Evolutionary conservation across 2,888 invertebrate genomes (phyloP), one percentile per base, ranked within the genome.

Genomic region (Thelaira solivaga): DNA sequence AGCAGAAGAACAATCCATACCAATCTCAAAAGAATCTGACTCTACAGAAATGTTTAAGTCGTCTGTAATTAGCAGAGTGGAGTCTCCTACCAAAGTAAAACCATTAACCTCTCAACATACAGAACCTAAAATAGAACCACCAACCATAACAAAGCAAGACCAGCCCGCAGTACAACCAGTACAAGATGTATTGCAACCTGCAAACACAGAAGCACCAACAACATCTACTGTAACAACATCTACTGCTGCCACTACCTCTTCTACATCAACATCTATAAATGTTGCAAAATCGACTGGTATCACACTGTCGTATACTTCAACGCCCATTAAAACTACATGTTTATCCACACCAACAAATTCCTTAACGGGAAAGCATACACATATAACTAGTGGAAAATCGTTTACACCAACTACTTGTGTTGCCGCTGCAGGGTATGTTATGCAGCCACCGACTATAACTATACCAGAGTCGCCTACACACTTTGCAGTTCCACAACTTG

Each of bases 391-490:
- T 31, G 57, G 18, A 85, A 18, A 87, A 88, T 83, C 89, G 89
- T 71, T 88, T 83, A 13, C 43, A 5, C 31, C 72, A 6, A 24
- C 39, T 1, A 0, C 59, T 57, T 24, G 47, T 85, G 83, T 18
- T 85, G 83, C 16, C 85, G 18, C 87, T 88, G 18, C 36, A 49
- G 84, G 89, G 90, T 89, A 84, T 7, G 91, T 90, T 80, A 90
- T 92, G 87, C 93, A 93, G 83, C 91, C 93, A 11, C 91, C 93
- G 4, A 92, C 92, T 0, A 93, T 93, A 13, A 93, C 92, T 82
- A 91, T 93, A 82, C 92, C 93, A 3, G 92, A 92, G 43, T 80
- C 83, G 1, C 69, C 84, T 6, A 57, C 86, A 1, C 88, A 88
- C 47, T 88, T 87, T 76, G 83, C 84, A 22, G 84, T 86, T 64